Conservation (phyloP, 1,140 invertebrate species). For the Chironomus striatipennis region DNA sequence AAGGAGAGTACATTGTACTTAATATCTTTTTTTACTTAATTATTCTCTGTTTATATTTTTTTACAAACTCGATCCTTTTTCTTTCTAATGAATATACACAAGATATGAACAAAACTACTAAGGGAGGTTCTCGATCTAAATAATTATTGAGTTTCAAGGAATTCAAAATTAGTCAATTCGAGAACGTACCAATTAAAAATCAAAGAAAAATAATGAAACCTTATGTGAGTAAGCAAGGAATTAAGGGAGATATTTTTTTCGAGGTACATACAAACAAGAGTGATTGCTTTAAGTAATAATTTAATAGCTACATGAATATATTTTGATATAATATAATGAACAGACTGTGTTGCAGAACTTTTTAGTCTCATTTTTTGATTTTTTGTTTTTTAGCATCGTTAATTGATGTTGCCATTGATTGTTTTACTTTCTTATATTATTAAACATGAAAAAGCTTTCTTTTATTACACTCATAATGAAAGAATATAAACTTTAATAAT, state of each 20-base stretch:
- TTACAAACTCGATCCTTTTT: too few species aligned
- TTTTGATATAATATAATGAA: too few species aligned
- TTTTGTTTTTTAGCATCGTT: neutral
- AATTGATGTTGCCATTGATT: neutral
- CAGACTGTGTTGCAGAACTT: neutral
- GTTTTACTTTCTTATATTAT: neutral
- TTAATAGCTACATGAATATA: neutral
- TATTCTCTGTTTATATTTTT: neutral
- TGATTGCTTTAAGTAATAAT: constrained; percentile 1
- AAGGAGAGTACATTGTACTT: neutral
- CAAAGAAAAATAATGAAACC: neutral
- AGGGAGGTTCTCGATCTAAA: too few species aligned
- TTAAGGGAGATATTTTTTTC: neutral
- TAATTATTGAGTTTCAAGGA: too few species aligned
- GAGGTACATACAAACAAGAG: neutral
- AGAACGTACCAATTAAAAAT: neutral
- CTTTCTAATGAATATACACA: too few species aligned
- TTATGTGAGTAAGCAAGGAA: constrained; percentile 7
- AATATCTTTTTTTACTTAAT: neutral
- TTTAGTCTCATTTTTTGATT: constrained; percentile 8
- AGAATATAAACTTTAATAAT: too few species aligned
- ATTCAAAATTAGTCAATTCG: too few species aligned
- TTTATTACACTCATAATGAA: too few species aligned
- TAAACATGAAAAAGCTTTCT: too few species aligned
- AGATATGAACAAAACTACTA: too few species aligned